phyloP scores from a whole-genome alignment of 2,113 vertebrate species.

The Greenwoodochromis staneri region DNA sequence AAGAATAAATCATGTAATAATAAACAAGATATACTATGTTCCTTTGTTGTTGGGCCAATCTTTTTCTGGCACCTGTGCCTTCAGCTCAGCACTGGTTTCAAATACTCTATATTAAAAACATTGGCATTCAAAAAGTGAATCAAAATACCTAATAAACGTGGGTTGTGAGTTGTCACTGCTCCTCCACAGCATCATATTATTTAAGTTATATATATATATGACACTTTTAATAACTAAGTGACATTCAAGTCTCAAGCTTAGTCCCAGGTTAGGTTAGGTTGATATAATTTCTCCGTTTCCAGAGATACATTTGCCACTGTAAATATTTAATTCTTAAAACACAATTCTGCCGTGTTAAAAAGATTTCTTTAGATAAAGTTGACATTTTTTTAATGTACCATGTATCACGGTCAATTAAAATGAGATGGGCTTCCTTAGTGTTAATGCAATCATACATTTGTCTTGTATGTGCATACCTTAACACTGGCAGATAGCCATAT shows the following conservation, averaged over 20 bases:
- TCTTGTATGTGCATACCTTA: not conserved
- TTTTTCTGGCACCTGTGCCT: not conserved
- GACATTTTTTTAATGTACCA: not conserved
- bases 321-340: not conserved
- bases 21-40: not conserved
- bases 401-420: not conserved
- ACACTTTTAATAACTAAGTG: not conserved
- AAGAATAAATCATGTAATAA: not conserved
- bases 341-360: not conserved
- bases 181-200: not conserved
- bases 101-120: not conserved
- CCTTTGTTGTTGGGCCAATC: not conserved
- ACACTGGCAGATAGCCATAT: not conserved
- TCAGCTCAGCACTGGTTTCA: not conserved
- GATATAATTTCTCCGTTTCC: not conserved
- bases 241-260: not conserved
- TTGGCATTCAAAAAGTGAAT: not conserved
- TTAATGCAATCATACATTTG: not conserved
- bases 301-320: not conserved
- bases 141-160: not conserved
- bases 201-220: not conserved
- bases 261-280: not conserved
- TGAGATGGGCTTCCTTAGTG: accelerated
- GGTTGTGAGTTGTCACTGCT: not conserved
- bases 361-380: too few species aligned